Evolutionary conservation across 2,888 invertebrate genomes (phyloP).

Genomic region (Nasonovia ribisnigri): DNA sequence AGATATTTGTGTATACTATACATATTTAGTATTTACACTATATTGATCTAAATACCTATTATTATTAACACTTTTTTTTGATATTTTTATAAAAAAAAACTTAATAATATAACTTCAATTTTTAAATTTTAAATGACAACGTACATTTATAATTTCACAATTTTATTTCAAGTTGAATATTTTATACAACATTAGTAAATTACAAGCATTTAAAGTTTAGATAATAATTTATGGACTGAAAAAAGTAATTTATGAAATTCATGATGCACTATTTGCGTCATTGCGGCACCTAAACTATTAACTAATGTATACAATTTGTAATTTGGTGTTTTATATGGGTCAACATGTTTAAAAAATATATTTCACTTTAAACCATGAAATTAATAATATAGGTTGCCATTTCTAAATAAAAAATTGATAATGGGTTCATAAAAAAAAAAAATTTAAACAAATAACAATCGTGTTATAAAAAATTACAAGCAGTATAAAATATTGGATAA

Average conservation of each 20-base stretch:
- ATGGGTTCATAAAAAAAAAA: not conserved
- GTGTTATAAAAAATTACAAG: not conserved
- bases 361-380: not conserved
- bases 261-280: not conserved
- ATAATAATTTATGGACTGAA: not conserved
- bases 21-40: not conserved
- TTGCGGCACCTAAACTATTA: not conserved
- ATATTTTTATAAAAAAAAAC: not conserved
- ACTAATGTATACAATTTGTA: not conserved
- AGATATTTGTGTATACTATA: not conserved
- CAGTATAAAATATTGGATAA: not conserved
- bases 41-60: not conserved
- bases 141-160: not conserved
- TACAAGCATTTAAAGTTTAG: not conserved
- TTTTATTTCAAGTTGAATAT: not conserved
- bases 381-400: not conserved
- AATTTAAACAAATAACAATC: not conserved
- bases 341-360: not conserved
- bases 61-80: not conserved
- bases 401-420: not conserved
- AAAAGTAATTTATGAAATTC: not conserved
- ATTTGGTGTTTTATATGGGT: not conserved
- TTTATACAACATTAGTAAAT: not conserved
- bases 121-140: not conserved
- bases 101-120: not conserved